These are phyloP conservation scores for Philereme transversata DNA, from an alignment of 2,888 invertebrate species.

Conservation along the genomic window DNA sequence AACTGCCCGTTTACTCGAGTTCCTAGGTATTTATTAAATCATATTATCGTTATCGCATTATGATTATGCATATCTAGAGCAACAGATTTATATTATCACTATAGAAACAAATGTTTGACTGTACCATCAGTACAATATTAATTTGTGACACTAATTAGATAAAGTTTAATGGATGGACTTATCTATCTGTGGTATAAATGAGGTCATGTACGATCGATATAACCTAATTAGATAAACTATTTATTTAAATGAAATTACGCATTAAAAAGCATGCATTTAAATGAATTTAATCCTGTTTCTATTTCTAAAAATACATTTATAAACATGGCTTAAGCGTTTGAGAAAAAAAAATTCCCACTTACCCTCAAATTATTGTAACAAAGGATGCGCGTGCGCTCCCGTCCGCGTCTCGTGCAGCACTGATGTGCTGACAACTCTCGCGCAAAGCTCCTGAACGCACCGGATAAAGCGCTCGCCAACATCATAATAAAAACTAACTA, in stretches of 20 bases:
- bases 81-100: slow-evolving; percentile 12
- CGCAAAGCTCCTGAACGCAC: slow-evolving; percentile 37
- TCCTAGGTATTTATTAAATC: slow-evolving; percentile 10
- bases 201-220: background rate
- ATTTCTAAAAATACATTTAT: background rate
- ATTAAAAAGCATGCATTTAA: too few relatives aligned
- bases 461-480: slow-evolving; percentile 17
- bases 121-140: too few relatives aligned
- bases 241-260: background rate
- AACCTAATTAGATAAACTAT: slow-evolving; percentile 3
- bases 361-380: slow-evolving; percentile 24
- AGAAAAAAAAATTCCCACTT: slow-evolving; percentile 20
- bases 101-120: background rate
- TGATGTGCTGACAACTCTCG: slow-evolving; percentile 34
- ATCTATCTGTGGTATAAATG: too few relatives aligned
- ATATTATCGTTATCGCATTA: slow-evolving; percentile 25
- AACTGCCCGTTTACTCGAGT: slow-evolving; percentile 14
- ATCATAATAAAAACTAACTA: slow-evolving; percentile 7
- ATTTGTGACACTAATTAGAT: too few relatives aligned
- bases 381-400: slow-evolving; percentile 39
- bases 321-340: background rate
- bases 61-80: slow-evolving; percentile 21
- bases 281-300: too few relatives aligned
- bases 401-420: slow-evolving; percentile 38
- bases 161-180: too few relatives aligned